phyloP scores from a whole-genome alignment of 2,888 invertebrate species.

The Mimumesa dahlbomi region DNA sequence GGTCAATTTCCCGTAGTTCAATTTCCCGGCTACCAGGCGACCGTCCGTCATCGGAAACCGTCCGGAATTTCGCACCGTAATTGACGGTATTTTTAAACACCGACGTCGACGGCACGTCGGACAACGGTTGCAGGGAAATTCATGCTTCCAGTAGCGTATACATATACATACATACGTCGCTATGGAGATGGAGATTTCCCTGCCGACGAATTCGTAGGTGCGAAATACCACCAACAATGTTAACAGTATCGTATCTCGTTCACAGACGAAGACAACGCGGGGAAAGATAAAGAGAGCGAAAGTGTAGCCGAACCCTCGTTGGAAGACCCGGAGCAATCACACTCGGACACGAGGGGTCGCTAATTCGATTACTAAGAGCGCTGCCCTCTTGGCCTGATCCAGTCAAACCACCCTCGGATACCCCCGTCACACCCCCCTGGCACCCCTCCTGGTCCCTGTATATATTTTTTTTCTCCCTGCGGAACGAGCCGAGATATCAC shows the following conservation, averaged over 20 bases:
- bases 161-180: too few relatives aligned
- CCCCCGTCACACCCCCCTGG: slow-evolving; percentile 22
- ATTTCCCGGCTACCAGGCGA: too few relatives aligned
- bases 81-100: too few relatives aligned
- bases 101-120: too few relatives aligned
- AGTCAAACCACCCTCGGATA: slow-evolving; percentile 44
- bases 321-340: slow-evolving; percentile 76
- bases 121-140: too few relatives aligned
- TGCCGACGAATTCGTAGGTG: slow-evolving; percentile 37
- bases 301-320: slow-evolving; percentile 33
- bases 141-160: too few relatives aligned
- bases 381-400: slow-evolving; percentile 62
- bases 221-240: slow-evolving; percentile 30
- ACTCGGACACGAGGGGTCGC: slow-evolving; percentile 76
- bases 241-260: slow-evolving; percentile 6
- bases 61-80: too few relatives aligned
- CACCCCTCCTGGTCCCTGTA: slow-evolving; percentile 27
- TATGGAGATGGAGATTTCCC: background rate
- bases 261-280: slow-evolving; percentile 9
- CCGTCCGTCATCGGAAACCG: too few relatives aligned
- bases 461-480: slow-evolving; percentile 48
- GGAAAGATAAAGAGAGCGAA: slow-evolving; percentile 10
- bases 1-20: slow-evolving; percentile 5
- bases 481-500: slow-evolving; percentile 49
- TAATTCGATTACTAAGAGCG: slow-evolving; percentile 78